A percentile compares a stretch with the other conserved stretches of the same genome.
These are phyloP conservation scores for Aphaenogaster floridana DNA, from an alignment of 1,140 invertebrate species.

Conservation along the genomic window DNA sequence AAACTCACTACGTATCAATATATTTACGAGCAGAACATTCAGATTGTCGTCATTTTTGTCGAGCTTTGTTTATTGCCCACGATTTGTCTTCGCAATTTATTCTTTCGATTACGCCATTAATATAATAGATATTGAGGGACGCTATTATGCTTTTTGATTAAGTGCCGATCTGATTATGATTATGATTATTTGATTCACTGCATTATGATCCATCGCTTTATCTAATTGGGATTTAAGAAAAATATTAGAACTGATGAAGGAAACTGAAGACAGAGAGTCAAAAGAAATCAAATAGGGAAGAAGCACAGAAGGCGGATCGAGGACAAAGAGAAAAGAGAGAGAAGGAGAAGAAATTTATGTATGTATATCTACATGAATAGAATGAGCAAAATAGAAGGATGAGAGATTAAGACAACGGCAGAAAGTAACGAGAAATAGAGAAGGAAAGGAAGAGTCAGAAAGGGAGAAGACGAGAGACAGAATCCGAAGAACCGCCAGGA, in stretches of 20 bases:
- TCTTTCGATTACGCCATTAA: background rate
- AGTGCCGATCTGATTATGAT: background rate
- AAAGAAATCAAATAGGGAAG: slow-evolving; percentile 21
- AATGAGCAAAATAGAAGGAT: background rate
- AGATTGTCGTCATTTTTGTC: background rate
- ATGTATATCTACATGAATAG: background rate
- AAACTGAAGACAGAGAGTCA: background rate
- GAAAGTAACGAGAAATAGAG: slow-evolving; percentile 30
- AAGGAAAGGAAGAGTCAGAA: slow-evolving; percentile 2
- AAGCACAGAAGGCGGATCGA: slow-evolving; percentile 24
- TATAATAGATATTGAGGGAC: background rate
- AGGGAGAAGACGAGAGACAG: background rate
- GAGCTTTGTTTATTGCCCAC: background rate
- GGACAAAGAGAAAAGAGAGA: slow-evolving; percentile 5
- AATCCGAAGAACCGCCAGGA: slow-evolving; percentile 66
- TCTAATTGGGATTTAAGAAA: slow-evolving; percentile 83
- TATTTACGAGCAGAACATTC: background rate
- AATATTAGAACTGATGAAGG: slow-evolving; percentile 12
- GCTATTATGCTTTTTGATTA: background rate
- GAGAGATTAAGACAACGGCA: slow-evolving; percentile 5
- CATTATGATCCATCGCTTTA: slow-evolving; percentile 84
- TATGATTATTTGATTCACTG: background rate
- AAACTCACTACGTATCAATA: slow-evolving; percentile 7
- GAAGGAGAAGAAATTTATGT: background rate
- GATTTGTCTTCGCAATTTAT: background rate